Evolutionary conservation across 30 jellyfish, hydroid and myxozoan species (phyloP).

Genomic region (Aurelia sp.): DNA sequence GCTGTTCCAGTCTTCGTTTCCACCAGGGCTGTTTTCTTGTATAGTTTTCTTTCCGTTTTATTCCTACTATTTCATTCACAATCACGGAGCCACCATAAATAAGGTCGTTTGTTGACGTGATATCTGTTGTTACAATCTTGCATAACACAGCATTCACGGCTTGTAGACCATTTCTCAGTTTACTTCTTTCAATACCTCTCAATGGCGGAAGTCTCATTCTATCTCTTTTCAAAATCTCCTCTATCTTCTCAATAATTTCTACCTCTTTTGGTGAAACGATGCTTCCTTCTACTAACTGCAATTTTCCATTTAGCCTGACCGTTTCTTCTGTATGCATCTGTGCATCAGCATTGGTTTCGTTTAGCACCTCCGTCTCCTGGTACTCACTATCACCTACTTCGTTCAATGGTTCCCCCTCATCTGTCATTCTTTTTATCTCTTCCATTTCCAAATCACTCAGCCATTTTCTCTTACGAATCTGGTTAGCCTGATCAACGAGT

Average conservation of each 20-base stretch:
- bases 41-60: no score
- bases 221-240: slow-evolving; percentile 3
- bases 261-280: slow-evolving; percentile 7
- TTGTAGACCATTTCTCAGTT: background rate
- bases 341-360: slow-evolving; percentile 12
- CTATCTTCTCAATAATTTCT: slow-evolving; percentile 7
- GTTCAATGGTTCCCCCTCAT: background rate
- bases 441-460: slow-evolving; percentile 4
- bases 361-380: slow-evolving; percentile 10
- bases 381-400: slow-evolving; percentile 7
- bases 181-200: background rate
- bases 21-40: no score
- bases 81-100: no score
- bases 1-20: no score
- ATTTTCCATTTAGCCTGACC: background rate
- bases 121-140: background rate
- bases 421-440: no score
- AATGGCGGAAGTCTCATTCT: slow-evolving; percentile 8
- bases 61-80: no score
- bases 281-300: slow-evolving; percentile 3
- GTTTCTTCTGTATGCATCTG: background rate
- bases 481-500: slow-evolving; percentile 1
- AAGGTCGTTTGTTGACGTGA: no score
- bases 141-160: slow-evolving; percentile 8
- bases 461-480: background rate